These are phyloP conservation scores for Cyanoliseus patagonus DNA, from an alignment of 2,113 vertebrate genomes.

Conservation along the genomic window DNA sequence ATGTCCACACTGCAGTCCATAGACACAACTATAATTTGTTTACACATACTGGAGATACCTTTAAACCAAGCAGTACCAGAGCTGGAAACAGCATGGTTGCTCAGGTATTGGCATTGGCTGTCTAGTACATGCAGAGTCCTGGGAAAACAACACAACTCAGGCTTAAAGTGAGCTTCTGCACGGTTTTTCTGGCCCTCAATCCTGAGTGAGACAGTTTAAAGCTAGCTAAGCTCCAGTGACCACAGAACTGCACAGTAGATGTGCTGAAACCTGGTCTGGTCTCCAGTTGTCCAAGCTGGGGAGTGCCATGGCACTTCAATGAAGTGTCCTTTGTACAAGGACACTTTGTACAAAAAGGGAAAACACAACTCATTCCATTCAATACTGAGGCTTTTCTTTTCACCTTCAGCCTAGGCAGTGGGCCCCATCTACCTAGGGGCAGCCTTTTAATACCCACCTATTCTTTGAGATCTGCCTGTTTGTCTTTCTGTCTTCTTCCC, in stretches of 20 bases:
- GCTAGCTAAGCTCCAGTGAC: not conserved
- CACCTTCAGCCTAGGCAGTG: not conserved
- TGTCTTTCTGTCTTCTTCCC: not conserved
- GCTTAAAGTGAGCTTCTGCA: not conserved
- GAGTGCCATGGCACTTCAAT: not conserved
- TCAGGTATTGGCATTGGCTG: not conserved
- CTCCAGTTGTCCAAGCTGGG: not conserved
- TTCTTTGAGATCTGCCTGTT: not conserved
- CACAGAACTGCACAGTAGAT: not conserved
- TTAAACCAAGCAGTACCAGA: not conserved
- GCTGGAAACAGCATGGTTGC: not conserved
- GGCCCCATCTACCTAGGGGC: not conserved
- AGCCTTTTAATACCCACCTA: not conserved
- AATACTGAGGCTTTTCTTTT: accelerated
- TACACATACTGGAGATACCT: not conserved
- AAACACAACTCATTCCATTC: not conserved
- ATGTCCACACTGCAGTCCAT: not conserved
- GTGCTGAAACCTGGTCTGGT: not conserved
- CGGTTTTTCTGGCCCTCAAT: not conserved
- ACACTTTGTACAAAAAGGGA: not conserved
- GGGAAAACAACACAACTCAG: not conserved
- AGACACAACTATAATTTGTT: not conserved
- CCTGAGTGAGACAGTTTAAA: not conserved
- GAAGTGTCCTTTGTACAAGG: not conserved
- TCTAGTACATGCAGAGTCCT: not conserved